phyloP scores from a whole-genome alignment of 2,888 invertebrate genomes.

The Malachius bipustulatus region DNA sequence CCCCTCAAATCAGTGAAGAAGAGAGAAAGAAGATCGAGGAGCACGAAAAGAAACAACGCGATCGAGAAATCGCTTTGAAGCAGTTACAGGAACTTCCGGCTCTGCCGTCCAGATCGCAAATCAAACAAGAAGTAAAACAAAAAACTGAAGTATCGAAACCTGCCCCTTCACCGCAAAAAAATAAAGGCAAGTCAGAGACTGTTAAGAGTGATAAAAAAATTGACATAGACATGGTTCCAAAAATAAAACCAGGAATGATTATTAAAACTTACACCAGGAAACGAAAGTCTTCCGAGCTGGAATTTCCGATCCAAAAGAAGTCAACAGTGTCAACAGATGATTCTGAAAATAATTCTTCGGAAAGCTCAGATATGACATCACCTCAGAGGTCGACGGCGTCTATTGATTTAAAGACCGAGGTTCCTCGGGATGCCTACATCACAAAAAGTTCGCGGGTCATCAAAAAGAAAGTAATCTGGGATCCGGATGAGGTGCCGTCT shows the following conservation, averaged over 20 bases:
- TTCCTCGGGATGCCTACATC: constrained; percentile 24
- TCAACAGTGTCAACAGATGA: constrained; percentile 5
- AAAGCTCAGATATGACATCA: background rate
- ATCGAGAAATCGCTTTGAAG: constrained; percentile 44
- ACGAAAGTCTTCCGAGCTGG: constrained; percentile 26
- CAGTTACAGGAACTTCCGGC: constrained; percentile 42
- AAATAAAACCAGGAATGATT: constrained; percentile 28
- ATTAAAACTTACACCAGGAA: constrained; percentile 35
- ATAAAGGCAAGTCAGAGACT: background rate
- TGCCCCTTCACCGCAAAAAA: background rate
- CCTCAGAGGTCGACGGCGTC: background rate
- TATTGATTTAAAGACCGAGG: constrained; percentile 6
- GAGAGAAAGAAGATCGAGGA: constrained; percentile 10
- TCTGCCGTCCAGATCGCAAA: background rate
- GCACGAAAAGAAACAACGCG: constrained; percentile 30
- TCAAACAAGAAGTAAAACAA: background rate
- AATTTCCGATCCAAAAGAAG: constrained; percentile 14
- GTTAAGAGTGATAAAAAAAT: constrained; percentile 9
- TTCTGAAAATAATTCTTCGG: background rate
- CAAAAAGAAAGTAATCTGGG: constrained; percentile 63
- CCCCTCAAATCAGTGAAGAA: background rate
- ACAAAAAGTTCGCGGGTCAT: constrained; percentile 46
- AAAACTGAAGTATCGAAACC: background rate
- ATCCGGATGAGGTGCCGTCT: constrained; percentile 48
- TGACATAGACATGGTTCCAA: constrained; percentile 26